Conservation (phyloP, 1,140 invertebrate species). For the Brachionus rubens region DNA sequence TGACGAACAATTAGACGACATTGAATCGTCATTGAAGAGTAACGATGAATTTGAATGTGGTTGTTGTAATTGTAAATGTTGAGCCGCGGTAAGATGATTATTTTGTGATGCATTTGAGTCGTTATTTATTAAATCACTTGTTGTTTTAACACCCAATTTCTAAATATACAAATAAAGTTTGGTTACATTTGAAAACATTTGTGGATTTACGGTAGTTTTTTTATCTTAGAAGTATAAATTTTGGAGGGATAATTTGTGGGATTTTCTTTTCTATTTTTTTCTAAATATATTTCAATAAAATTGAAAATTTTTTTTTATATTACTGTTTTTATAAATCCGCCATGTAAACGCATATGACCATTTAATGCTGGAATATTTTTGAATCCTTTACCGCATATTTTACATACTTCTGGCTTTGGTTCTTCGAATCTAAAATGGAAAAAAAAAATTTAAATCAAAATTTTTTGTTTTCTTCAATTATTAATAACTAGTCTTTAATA, state of each 20-base stretch:
- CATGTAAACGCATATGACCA: slow-evolving; percentile 92
- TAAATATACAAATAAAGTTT: slow-evolving; percentile 33
- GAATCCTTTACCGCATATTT: slow-evolving; percentile 86
- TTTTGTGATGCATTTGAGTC: slow-evolving; percentile 1
- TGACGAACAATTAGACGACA: slow-evolving; percentile 42
- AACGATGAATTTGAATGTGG: slow-evolving; percentile 11
- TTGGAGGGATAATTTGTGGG: neutral
- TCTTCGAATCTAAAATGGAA: slow-evolving; percentile 49
- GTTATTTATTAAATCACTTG: neutral
- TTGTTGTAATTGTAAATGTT: neutral
- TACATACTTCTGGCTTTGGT: slow-evolving; percentile 77
- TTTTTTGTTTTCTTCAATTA: neutral
- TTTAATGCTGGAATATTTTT: slow-evolving; percentile 94
- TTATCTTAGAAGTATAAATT: neutral
- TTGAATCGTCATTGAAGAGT: slow-evolving; percentile 43
- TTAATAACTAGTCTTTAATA: too few relatives aligned
- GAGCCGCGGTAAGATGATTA: neutral
- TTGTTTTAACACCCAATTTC: slow-evolving; percentile 36
- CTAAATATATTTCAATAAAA: neutral
- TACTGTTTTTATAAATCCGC: slow-evolving; percentile 78
- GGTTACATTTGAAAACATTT: neutral
- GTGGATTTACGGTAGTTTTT: neutral
- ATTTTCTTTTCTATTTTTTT: neutral
- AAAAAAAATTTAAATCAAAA: neutral
- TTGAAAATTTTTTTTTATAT: slow-evolving; percentile 8